Evolutionary conservation across 2,888 invertebrate species (phyloP).

Genomic region (Drosophila meridionalis): DNA sequence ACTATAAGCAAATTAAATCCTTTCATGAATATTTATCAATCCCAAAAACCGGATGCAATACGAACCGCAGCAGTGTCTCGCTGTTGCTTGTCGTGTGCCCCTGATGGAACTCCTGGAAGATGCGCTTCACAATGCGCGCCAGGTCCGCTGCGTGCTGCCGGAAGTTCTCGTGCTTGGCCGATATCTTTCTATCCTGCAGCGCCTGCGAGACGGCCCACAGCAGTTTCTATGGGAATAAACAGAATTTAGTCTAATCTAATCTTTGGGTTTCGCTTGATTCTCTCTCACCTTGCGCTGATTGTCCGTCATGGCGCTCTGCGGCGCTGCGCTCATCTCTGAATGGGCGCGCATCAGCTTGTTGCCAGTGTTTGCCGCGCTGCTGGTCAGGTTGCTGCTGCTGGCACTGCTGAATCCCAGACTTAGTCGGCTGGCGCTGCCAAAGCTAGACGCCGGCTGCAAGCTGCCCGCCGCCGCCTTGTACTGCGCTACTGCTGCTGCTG

Average conservation of each 20-base stretch:
- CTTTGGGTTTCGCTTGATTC: background rate
- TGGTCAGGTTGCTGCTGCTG: conserved; percentile 54
- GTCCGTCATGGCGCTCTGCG: conserved; percentile 78
- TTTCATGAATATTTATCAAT: no score
- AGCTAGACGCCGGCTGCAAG: conserved; percentile 16
- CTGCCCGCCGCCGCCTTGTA: conserved; percentile 1
- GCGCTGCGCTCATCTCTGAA: conserved; percentile 72
- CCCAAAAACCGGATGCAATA: background rate
- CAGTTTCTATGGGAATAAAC: conserved; percentile 86
- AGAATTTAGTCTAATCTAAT: no score
- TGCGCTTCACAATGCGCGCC: conserved; percentile 88
- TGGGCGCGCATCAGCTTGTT: conserved; percentile 71
- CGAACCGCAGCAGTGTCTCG: conserved; percentile 89
- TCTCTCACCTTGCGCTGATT: conserved; percentile 83
- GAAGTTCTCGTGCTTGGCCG: conserved; percentile 88
- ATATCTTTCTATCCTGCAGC: conserved; percentile 89
- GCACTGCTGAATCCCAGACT: conserved; percentile 47
- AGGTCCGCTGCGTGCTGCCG: conserved; percentile 89
- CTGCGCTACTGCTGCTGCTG: conserved; percentile 31
- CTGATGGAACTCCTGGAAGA: conserved; percentile 87
- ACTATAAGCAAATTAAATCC: conserved; percentile 81
- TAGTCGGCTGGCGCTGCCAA: conserved; percentile 24
- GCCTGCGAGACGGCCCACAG: conserved; percentile 93
- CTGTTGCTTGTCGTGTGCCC: conserved; percentile 90
- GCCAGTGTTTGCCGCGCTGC: conserved; percentile 50